Evolutionary conservation across 2,797 vertebrate genomes (phyloP).

Genomic region (Pteropus rufus): DNA sequence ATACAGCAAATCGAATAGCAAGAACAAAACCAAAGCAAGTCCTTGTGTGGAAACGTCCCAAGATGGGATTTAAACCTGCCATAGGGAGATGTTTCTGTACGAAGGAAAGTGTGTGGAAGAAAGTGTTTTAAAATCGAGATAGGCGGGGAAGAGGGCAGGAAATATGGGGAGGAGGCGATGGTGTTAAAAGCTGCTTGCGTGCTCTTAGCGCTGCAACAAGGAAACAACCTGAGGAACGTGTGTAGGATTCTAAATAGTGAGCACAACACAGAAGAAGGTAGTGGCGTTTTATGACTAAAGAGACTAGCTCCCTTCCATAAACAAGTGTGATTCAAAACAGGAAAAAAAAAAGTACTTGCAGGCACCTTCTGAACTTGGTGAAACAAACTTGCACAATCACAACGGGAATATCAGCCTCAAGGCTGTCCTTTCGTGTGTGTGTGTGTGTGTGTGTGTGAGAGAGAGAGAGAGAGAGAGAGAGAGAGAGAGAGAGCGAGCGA

Average conservation of each 20-base stretch:
- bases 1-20: not conserved
- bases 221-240: conserved; percentile 36
- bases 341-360: not conserved
- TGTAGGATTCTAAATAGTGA: not conserved
- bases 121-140: not conserved
- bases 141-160: not conserved
- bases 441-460: not conserved
- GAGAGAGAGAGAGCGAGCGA: too few species aligned
- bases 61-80: not conserved
- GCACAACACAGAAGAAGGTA: not conserved
- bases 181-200: not conserved
- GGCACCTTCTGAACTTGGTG: not conserved
- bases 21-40: not conserved
- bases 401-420: not conserved
- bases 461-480: too few species aligned
- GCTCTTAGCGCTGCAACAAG: not conserved
- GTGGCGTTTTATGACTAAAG: not conserved
- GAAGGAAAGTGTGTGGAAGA: not conserved
- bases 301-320: not conserved
- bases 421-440: not conserved
- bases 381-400: not conserved
- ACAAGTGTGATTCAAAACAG: not conserved
- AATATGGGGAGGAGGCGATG: not conserved
- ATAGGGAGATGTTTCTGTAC: not conserved
- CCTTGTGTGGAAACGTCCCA: not conserved